Base-by-base conservation (phyloP, 2,797 vertebrate genomes). In the Crypturellus tataupa region DNA sequence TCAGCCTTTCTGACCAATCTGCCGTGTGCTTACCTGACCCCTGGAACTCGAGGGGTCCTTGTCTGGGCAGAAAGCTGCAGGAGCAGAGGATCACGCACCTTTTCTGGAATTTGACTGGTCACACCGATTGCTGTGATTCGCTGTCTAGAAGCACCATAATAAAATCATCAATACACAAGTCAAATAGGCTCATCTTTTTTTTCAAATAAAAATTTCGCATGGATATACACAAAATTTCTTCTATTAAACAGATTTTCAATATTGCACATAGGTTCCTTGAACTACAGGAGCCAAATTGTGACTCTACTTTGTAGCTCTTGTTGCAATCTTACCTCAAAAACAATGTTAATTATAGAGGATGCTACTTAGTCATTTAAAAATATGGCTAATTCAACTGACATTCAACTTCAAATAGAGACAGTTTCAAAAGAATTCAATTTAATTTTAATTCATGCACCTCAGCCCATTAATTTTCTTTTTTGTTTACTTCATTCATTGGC, bases 401-500 rank as follows among this genome's bases (percentile, higher is more conserved):
- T 86, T 95, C 35, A 63, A 64, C 17, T 64, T 86, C 40, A 85
- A 73, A 81, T 31, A 73, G 5, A 33, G 91, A 42, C 5, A 23
- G 33, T 73, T 87, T 80, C 40, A 85, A 72, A 39, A 88, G 88
- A 93, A 87, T 40, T 40, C 11, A 90, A 75, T 82, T 92, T 68
- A 68, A 80, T 91, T 94, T 94, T 46, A 78, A 85, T 93, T 85
- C 92, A 70, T 4, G 4, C 27, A 65, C 76, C 49, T 67, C 29
- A 37, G 46, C 12, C 42, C 10, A 76, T 86, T 93, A 63, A 86
- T 94, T 51, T 89, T 15, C 29, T 21, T 64, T 95, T 56, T 90
- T 83, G 55, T 35, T 95, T 89, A 55, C 53, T 94, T 88, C 6
- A 55, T 77, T 93, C 89, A 87, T 94, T 78, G 40, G 33, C 16